These are phyloP conservation scores for roundworm (Caenorhabditis elegans) DNA, from an alignment of 1,140 invertebrate genomes.

Conservation along the genomic window DNA sequence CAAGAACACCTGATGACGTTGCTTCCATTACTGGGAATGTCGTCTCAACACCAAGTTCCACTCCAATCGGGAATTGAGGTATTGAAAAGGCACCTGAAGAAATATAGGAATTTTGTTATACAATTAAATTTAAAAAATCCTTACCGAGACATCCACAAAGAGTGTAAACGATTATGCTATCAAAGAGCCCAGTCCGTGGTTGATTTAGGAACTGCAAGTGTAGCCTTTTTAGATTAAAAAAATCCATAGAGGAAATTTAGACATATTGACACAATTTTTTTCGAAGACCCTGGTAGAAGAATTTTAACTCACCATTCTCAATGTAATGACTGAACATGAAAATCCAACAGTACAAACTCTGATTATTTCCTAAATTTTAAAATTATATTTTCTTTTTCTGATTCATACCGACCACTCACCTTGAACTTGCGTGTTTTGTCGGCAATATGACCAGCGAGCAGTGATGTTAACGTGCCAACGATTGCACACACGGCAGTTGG, in stretches of 20 bases:
- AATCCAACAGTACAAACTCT: conserved; percentile 48
- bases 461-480: conserved; percentile 38
- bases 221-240: no score
- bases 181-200: not conserved
- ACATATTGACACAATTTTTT: no score
- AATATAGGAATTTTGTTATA: not conserved
- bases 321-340: conserved; percentile 36
- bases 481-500: conserved; percentile 37
- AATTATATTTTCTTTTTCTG: not conserved
- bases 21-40: conserved; percentile 62
- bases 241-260: no score
- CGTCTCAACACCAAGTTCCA: conserved; percentile 59
- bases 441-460: conserved; percentile 47
- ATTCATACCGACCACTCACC: conserved; percentile 39
- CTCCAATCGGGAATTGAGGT: conserved; percentile 57
- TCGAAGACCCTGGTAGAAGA: no score
- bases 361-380: conserved; percentile 45
- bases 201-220: not conserved
- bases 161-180: not conserved
- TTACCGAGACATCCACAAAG: not conserved
- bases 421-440: conserved; percentile 53
- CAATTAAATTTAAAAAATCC: not conserved
- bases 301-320: conserved; percentile 40
- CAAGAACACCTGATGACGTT: conserved; percentile 56
- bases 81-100: conserved; percentile 51